phyloP scores from a whole-genome alignment of 2,888 invertebrate species.

The Caenorhabditis imperialis region DNA sequence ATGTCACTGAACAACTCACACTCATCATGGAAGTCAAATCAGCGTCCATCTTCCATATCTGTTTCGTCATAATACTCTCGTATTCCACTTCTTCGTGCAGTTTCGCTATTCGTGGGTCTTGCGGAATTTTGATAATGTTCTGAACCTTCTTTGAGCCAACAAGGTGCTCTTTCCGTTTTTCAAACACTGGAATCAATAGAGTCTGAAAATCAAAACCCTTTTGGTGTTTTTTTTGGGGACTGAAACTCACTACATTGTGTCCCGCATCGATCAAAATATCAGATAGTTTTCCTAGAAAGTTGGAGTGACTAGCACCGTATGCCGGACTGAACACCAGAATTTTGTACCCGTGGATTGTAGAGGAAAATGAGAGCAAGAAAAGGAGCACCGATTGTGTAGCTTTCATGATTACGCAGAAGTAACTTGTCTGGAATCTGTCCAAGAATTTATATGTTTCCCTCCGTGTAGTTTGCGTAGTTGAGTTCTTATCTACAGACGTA shows the following conservation, averaged over 20 bases:
- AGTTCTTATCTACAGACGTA: too few species aligned
- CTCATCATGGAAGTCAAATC: conserved; percentile 40
- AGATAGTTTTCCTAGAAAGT: conserved; percentile 56
- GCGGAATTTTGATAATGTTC: conserved; percentile 31
- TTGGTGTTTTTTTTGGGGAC: too few species aligned
- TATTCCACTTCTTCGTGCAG: conserved; percentile 24
- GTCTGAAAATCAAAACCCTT: conserved; percentile 24
- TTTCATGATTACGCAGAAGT: too few species aligned
- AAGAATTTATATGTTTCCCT: too few species aligned
- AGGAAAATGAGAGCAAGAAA: neutral
- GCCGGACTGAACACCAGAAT: conserved; percentile 56
- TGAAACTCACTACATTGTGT: conserved; percentile 58
- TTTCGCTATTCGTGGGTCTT: conserved; percentile 18
- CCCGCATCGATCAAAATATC: conserved; percentile 57
- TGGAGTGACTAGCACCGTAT: conserved; percentile 56
- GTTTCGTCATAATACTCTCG: conserved; percentile 24
- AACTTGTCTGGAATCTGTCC: too few species aligned
- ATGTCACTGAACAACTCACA: conserved; percentile 18
- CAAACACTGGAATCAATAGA: conserved; percentile 39
- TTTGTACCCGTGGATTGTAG: conserved; percentile 20
- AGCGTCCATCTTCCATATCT: conserved; percentile 38
- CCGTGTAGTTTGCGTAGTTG: too few species aligned
- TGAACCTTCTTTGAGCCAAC: conserved; percentile 48
- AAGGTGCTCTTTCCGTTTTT: conserved; percentile 25
- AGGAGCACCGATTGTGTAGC: neutral